These are phyloP conservation scores for Xylophagus ater DNA, from an alignment of 2,888 invertebrate genomes.

Conservation along the genomic window DNA sequence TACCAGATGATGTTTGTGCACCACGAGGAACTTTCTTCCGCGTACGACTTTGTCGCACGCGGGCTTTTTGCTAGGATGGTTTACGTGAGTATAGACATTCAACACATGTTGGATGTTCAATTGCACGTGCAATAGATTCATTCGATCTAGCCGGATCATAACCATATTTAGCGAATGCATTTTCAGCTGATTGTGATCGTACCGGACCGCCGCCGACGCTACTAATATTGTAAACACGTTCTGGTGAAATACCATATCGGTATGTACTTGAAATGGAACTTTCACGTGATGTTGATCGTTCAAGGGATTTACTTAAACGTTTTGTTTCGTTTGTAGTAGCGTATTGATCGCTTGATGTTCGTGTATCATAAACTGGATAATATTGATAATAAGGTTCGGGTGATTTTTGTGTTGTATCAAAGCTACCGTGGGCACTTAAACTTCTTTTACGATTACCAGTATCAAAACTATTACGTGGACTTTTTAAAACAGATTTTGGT, in stretches of 20 bases:
- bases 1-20: slow-evolving; percentile 18
- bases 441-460: slow-evolving; percentile 32
- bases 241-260: slow-evolving; percentile 34
- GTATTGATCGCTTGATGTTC: slow-evolving; percentile 35
- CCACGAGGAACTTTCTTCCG: slow-evolving; percentile 43
- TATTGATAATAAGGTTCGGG: slow-evolving; percentile 35
- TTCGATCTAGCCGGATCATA: slow-evolving; percentile 48
- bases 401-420: slow-evolving; percentile 26
- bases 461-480: slow-evolving; percentile 30
- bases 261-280: slow-evolving; percentile 30
- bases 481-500: slow-evolving; percentile 23
- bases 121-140: slow-evolving; percentile 44
- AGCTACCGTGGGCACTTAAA: slow-evolving; percentile 37
- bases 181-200: slow-evolving; percentile 38
- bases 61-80: slow-evolving; percentile 55
- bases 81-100: slow-evolving; percentile 58
- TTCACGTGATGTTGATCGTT: slow-evolving; percentile 36
- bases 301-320: slow-evolving; percentile 36
- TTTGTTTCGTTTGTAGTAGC: slow-evolving; percentile 26
- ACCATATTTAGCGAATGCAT: slow-evolving; percentile 32
- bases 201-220: slow-evolving; percentile 24
- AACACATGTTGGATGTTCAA: slow-evolving; percentile 61
- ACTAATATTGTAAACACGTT: slow-evolving; percentile 31
- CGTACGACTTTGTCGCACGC: slow-evolving; percentile 50
- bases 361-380: slow-evolving; percentile 37